These are phyloP conservation scores for Stichodactyla mertensii DNA, from an alignment of 64 coral and sea anemone genomes.

Conservation along the genomic window DNA sequence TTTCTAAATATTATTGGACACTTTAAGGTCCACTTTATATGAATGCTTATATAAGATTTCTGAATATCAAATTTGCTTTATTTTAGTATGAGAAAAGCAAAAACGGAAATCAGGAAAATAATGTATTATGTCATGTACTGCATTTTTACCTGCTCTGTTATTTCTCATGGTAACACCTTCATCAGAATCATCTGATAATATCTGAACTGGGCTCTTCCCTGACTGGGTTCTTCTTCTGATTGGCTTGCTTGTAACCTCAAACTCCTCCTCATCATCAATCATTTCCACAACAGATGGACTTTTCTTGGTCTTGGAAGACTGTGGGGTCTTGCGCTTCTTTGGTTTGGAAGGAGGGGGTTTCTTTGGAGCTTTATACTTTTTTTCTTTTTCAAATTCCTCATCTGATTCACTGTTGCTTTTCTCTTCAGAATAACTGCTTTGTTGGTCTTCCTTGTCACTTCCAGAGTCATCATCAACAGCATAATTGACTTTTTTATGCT, in stretches of 20 bases:
- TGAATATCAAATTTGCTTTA: too few species aligned
- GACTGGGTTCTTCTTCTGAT: background rate
- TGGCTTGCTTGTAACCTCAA: slow-evolving; percentile 57
- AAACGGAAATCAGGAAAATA: too few species aligned
- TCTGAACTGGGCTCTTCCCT: slow-evolving; percentile 3
- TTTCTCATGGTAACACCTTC: slow-evolving; percentile 23
- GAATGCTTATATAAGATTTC: too few species aligned
- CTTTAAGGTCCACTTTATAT: too few species aligned
- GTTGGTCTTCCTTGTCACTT: background rate
- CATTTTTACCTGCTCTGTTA: background rate
- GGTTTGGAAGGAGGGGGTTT: background rate
- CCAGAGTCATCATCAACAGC: slow-evolving; percentile 5
- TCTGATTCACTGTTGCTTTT: slow-evolving; percentile 17
- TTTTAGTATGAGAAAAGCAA: too few species aligned
- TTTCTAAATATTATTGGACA: too few species aligned
- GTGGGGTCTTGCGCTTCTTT: background rate
- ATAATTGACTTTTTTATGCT: slow-evolving; percentile 42
- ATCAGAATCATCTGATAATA: slow-evolving; percentile 59
- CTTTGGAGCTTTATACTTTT: background rate
- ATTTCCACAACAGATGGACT: slow-evolving; percentile 32
- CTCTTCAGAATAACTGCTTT: background rate
- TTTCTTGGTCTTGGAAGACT: background rate
- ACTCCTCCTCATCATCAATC: slow-evolving; percentile 52
- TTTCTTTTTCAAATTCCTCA: slow-evolving; percentile 28
- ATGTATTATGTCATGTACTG: too few species aligned